phyloP scores from a whole-genome alignment of 2,888 invertebrate species.

The Rhabditophanes sp. region DNA sequence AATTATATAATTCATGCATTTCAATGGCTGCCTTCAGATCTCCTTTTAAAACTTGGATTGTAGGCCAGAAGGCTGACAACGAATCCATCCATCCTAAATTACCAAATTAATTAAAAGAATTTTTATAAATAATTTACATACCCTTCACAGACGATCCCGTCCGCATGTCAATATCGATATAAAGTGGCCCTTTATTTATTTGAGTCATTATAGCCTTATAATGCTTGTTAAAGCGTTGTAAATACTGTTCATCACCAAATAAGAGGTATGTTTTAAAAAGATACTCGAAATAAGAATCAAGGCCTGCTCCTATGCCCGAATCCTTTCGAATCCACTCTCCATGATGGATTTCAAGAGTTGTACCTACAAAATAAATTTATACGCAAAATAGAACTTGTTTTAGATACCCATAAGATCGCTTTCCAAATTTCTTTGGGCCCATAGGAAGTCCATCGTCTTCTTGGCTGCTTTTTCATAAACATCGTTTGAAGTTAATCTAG shows the following conservation, averaged over 20 bases:
- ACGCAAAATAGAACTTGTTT: no score
- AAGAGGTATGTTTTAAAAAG: constrained; percentile 80
- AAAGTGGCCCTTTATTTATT: constrained; percentile 79
- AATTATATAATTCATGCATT: constrained; percentile 94
- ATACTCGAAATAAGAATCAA: constrained; percentile 96
- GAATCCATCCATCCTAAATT: constrained; percentile 79
- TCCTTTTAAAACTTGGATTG: constrained; percentile 64
- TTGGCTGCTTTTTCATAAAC: constrained; percentile 83
- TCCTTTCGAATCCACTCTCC: no score
- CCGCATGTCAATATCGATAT: constrained; percentile 85
- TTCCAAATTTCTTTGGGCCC: constrained; percentile 73
- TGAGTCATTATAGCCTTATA: constrained; percentile 53
- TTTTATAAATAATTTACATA: neutral
- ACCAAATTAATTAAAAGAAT: neutral
- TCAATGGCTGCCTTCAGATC: constrained; percentile 94
- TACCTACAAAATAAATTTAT: no score
- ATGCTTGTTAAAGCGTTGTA: constrained; percentile 67
- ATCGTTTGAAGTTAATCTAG: constrained; percentile 70
- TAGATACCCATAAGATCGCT: constrained; percentile 89
- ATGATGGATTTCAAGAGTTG: no score
- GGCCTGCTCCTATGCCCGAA: constrained; percentile 94
- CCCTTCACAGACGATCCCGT: constrained; percentile 18
- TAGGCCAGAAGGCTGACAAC: constrained; percentile 75
- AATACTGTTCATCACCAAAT: constrained; percentile 71
- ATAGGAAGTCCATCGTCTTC: constrained; percentile 84